These are phyloP conservation scores for Perodicticus potto DNA, from an alignment of 2,797 vertebrate genomes.

Conservation along the genomic window DNA sequence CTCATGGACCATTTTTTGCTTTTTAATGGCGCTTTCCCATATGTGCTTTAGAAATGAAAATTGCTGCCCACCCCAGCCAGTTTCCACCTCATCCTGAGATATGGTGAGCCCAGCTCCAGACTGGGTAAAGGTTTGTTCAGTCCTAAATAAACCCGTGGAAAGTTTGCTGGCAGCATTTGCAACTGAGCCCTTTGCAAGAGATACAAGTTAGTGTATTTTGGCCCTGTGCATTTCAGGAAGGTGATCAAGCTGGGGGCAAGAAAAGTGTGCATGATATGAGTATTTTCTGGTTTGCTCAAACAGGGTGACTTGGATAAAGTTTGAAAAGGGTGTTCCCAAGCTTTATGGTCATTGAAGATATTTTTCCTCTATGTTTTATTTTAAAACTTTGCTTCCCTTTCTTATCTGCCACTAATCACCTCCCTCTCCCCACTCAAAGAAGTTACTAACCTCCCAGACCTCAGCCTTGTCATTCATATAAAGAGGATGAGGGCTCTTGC, in stretches of 20 bases:
- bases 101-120: neutral
- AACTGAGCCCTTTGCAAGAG: neutral
- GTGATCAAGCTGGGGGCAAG: neutral
- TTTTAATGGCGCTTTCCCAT: slow-evolving; percentile 57
- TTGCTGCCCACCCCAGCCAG: neutral
- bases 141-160: neutral
- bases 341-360: neutral
- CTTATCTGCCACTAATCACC: neutral
- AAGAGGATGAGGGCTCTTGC: neutral
- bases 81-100: slow-evolving; percentile 14
- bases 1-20: neutral
- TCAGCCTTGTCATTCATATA: neutral
- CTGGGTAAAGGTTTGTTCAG: neutral
- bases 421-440: neutral
- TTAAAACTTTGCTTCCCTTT: neutral
- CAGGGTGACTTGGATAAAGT: neutral
- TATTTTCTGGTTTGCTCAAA: slow-evolving; percentile 23
- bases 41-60: slow-evolving; percentile 64
- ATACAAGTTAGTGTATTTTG: neutral
- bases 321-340: neutral
- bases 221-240: neutral
- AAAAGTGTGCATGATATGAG: neutral
- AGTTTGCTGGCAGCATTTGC: neutral
- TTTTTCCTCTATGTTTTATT: neutral
- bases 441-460: neutral